Evolutionary conservation across 2,113 vertebrate genomes (phyloP).

Genomic region (Gymnobelideus leadbeateri): DNA sequence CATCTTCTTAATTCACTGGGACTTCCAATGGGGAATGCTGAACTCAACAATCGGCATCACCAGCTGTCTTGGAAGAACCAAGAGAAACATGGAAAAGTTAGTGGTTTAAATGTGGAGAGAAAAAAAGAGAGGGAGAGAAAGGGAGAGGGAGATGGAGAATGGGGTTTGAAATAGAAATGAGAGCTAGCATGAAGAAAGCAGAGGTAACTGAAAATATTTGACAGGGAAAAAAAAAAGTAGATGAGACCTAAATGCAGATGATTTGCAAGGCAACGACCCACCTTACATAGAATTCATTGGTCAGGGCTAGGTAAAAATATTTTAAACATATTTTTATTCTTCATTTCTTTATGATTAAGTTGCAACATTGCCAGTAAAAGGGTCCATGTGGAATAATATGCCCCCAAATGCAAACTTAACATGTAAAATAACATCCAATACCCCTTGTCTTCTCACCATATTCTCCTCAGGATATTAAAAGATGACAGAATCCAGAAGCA

Average conservation of each 20-base stretch:
- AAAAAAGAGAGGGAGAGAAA: background rate
- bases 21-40: background rate
- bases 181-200: background rate
- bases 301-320: constrained; percentile 31
- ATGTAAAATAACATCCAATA: constrained; percentile 9
- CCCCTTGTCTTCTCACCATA: background rate
- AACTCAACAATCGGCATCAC: background rate
- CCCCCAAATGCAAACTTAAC: constrained; percentile 41
- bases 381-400: background rate
- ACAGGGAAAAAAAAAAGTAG: background rate
- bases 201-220: background rate
- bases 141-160: background rate
- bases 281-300: background rate
- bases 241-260: background rate
- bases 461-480: constrained; percentile 34
- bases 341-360: background rate
- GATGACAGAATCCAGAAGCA: background rate
- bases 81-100: background rate
- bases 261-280: background rate
- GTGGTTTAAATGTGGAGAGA: background rate
- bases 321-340: constrained; percentile 19
- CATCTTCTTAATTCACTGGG: background rate
- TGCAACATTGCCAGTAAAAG: constrained; percentile 21
- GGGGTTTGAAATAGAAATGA: background rate
- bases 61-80: background rate